A percentile compares a stretch with the other conserved stretches of the same genome.
Evolutionary conservation across 2,888 invertebrate genomes (phyloP).

Genomic region (Drosophila planitibia): DNA sequence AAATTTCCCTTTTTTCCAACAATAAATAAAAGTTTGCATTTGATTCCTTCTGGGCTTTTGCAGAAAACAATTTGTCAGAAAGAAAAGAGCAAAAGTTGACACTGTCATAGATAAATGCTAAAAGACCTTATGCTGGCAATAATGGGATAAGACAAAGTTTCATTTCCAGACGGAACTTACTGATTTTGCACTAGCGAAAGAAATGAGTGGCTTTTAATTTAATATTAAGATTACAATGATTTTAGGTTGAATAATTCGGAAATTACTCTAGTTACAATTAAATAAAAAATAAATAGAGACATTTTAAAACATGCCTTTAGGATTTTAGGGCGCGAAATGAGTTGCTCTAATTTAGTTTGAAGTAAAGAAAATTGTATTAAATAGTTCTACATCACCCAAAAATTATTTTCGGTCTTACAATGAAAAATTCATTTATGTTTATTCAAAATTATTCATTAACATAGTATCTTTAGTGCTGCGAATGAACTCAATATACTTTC

Average conservation of each 20-base stretch:
- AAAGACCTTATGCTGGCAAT: not conserved
- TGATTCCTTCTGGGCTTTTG: slow-evolving; percentile 35
- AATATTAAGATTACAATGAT: not conserved
- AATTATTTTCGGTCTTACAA: too few species aligned
- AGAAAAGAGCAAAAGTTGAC: slow-evolving; percentile 53
- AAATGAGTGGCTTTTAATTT: not conserved
- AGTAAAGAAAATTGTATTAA: not conserved
- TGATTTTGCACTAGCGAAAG: not conserved
- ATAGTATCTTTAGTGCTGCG: not conserved
- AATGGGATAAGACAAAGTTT: slow-evolving; percentile 7
- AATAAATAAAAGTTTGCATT: slow-evolving; percentile 34
- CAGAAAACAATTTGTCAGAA: slow-evolving; percentile 69
- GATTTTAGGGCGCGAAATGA: not conserved
- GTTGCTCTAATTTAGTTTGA: not conserved
- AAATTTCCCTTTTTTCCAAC: slow-evolving; percentile 6
- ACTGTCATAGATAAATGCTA: slow-evolving; percentile 25
- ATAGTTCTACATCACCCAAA: too few species aligned
- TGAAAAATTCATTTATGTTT: too few species aligned
- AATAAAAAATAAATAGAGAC: not conserved
- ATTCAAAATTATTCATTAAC: not conserved
- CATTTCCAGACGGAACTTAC: slow-evolving; percentile 3
- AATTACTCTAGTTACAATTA: not conserved
- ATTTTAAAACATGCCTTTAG: too few species aligned
- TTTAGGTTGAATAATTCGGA: not conserved
- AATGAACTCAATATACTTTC: not conserved